A percentile compares a stretch with the other conserved stretches of the same genome.
Evolutionary conservation across 2,113 vertebrate genomes (phyloP).

Genomic region (Laterallus jamaicensis): DNA sequence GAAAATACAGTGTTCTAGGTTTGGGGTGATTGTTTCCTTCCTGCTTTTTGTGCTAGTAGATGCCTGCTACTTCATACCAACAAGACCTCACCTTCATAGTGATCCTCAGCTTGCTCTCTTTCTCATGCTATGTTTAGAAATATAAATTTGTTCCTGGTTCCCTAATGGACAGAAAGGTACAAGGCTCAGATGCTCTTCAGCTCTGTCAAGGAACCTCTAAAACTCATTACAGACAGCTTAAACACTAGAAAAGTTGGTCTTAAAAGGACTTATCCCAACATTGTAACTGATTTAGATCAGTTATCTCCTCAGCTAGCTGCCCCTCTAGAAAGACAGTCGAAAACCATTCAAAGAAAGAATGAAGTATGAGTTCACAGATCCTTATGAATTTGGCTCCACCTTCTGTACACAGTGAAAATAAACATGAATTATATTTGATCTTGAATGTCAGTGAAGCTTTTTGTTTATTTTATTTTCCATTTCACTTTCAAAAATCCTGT

Average conservation of each 20-base stretch:
- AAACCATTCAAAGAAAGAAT: background rate
- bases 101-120: background rate
- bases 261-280: background rate
- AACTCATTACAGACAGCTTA: background rate
- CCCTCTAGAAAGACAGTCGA: background rate
- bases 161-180: background rate
- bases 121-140: background rate
- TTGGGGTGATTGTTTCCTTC: background rate
- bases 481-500: background rate
- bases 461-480: background rate
- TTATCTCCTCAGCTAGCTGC: background rate
- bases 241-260: background rate
- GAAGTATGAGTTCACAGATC: conserved; percentile 43
- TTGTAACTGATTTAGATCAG: background rate
- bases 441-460: background rate
- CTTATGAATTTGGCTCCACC: conserved; percentile 80
- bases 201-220: background rate
- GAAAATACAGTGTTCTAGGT: background rate
- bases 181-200: background rate
- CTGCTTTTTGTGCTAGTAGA: background rate
- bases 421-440: conserved; percentile 23
- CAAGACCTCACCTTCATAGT: background rate
- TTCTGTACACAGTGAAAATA: conserved; percentile 77
- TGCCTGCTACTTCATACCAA: background rate
- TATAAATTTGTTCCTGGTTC: background rate